Base-by-base conservation (phyloP, 2,888 invertebrate species). In the Abscondita cerata region DNA sequence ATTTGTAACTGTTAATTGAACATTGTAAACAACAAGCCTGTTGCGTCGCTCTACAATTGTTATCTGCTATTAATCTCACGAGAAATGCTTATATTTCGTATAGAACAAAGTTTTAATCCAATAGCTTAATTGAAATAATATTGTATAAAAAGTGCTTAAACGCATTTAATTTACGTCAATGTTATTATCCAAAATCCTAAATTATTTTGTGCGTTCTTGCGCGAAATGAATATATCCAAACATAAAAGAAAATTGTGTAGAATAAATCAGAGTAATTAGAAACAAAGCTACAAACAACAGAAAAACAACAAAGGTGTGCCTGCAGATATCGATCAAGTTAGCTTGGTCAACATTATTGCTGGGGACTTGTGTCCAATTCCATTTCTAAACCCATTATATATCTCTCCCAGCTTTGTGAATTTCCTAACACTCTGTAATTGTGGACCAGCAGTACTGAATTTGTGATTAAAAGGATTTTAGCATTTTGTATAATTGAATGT, bases 381-480 rank as follows among this genome's bases (percentile, higher is more conserved):
- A 60, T 60, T 53, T 60, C 60, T 44, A 51, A 60, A 53, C 54
- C 64, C 52, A 64, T 64, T 64, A 64, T 64, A 53, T 60, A 64
- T 64, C 57, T 59, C 57, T 59, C 52, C 59, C 46, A 62, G 69
- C 69, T 72, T 71, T 70, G 70, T 69, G 70, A 70, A 72, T 70
- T 70, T 66, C 68, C 60, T 68, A 70, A 70, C 70, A 68, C 66
- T 70, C 65, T 69, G 66, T 72, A 72, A 71, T 70, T 71, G 69
- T 67, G 64, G 65, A 63, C 62, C 62, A 61, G 58, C 54, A 59
- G 56, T 67, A 71, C 69, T 69, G 71, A 73, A 73, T 73, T 73
- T 67, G 65, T 70, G 72, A 72, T 73, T 73, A 72, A 72, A 72
- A 73, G 72, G 72, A 71, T 73, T 73, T 69, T 69, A 73, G 72